Percentiles rank a stretch among this genome's conserved stretches.
phyloP scores from a whole-genome alignment of 2,797 vertebrate species.

The Vespertilio murinus region DNA sequence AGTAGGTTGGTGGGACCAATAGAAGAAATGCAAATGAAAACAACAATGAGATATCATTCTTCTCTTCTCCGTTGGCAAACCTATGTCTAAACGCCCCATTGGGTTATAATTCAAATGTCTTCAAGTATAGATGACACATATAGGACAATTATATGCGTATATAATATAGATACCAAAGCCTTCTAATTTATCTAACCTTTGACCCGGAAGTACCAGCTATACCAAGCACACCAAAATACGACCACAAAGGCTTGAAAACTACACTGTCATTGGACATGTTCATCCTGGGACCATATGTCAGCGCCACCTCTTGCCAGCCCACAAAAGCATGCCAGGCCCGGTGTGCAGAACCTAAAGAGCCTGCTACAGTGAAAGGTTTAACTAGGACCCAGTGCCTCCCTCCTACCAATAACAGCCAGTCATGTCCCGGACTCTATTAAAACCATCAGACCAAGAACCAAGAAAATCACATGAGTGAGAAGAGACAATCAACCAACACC shows the following conservation, averaged over 20 bases:
- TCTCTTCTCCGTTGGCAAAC: neutral
- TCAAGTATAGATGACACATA: neutral
- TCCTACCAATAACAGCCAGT: neutral
- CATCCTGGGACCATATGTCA: neutral
- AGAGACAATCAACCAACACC: neutral
- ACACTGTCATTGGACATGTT: neutral
- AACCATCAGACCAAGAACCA: neutral
- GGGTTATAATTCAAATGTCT: neutral
- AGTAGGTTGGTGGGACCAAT: neutral
- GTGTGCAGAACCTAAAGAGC: neutral
- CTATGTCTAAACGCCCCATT: neutral
- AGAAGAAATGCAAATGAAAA: neutral
- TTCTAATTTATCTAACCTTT: neutral
- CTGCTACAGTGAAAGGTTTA: conserved; percentile 2
- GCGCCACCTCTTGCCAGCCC: neutral
- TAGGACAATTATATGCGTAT: neutral
- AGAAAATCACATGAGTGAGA: conserved; percentile 12
- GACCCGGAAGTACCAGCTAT: neutral
- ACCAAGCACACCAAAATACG: neutral
- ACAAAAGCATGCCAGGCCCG: neutral
- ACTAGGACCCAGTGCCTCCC: neutral
- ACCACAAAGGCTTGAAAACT: neutral
- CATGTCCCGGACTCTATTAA: conserved; percentile 1
- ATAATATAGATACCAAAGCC: neutral
- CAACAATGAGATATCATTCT: neutral